Conservation (phyloP, 2,888 invertebrate species). For the Trissolcus brochymenae region DNA sequence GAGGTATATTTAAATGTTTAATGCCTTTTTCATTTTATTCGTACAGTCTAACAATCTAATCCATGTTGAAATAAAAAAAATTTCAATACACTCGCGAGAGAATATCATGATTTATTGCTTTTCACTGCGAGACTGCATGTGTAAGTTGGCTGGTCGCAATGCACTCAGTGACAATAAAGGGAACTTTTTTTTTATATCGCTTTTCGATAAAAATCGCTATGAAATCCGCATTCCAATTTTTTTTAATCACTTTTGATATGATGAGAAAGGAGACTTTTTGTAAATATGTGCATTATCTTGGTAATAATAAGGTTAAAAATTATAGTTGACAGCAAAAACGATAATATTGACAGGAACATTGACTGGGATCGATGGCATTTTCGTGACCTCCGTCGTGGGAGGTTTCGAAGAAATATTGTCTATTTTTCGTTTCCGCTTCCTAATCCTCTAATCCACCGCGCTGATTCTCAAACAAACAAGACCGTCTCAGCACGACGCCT, state of each 20-base stretch:
- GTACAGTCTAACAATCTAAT: slow-evolving; percentile 42
- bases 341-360: slow-evolving; percentile 43
- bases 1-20: no score
- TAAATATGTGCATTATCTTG: not conserved
- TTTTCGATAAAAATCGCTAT: slow-evolving; percentile 28
- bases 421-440: slow-evolving; percentile 48
- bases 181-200: slow-evolving; percentile 23
- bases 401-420: slow-evolving; percentile 38
- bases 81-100: slow-evolving; percentile 49
- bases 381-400: slow-evolving; percentile 35
- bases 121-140: slow-evolving; percentile 38
- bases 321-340: slow-evolving; percentile 15
- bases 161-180: slow-evolving; percentile 45
- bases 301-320: slow-evolving; percentile 14
- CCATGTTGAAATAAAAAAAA: slow-evolving; percentile 44
- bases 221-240: slow-evolving; percentile 2
- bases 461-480: slow-evolving; percentile 40
- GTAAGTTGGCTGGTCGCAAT: slow-evolving; percentile 40
- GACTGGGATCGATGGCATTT: slow-evolving; percentile 30
- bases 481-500: slow-evolving; percentile 39
- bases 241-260: not conserved
- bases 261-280: not conserved
- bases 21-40: slow-evolving; percentile 28
- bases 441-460: slow-evolving; percentile 45
- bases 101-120: slow-evolving; percentile 54